Evolutionary conservation across 2,113 vertebrate genomes (phyloP).

Genomic region (Candoia aspera): DNA sequence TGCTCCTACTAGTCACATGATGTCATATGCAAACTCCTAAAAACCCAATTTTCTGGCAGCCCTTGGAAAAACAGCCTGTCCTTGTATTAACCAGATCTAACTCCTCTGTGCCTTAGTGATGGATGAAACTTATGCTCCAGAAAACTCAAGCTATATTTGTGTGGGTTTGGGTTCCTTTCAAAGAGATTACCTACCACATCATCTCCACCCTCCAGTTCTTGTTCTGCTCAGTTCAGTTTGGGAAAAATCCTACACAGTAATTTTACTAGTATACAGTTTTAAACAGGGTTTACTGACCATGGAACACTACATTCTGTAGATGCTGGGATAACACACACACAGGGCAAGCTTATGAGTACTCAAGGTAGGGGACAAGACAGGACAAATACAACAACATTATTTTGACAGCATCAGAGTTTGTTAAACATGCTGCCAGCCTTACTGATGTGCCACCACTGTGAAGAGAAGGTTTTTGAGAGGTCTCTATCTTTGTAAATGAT

Average conservation of each 20-base stretch:
- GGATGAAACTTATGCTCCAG: neutral
- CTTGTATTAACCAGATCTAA: neutral
- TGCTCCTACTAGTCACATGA: neutral
- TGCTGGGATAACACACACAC: too few species aligned
- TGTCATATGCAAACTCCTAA: neutral
- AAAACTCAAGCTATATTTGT: neutral
- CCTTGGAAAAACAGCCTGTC: neutral
- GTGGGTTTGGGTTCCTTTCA: neutral
- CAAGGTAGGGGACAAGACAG: too few species aligned
- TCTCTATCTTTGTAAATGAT: neutral
- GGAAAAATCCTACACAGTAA: neutral
- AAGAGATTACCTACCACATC: neutral
- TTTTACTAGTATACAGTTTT: neutral
- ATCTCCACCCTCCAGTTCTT: neutral
- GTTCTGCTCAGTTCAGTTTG: neutral
- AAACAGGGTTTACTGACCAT: too few species aligned
- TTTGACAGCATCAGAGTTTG: too few species aligned
- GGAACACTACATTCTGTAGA: too few species aligned
- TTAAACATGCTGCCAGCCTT: too few species aligned
- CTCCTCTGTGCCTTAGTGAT: neutral
- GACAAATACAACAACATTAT: too few species aligned
- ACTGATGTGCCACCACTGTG: too few species aligned
- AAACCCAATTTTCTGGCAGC: neutral
- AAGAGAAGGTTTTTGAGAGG: neutral
- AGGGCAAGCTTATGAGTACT: too few species aligned